A percentile compares a stretch with the other conserved stretches of the same genome.
These are phyloP conservation scores for Cryptotis parvus DNA, from an alignment of 2,113 vertebrate genomes.

Conservation along the genomic window DNA sequence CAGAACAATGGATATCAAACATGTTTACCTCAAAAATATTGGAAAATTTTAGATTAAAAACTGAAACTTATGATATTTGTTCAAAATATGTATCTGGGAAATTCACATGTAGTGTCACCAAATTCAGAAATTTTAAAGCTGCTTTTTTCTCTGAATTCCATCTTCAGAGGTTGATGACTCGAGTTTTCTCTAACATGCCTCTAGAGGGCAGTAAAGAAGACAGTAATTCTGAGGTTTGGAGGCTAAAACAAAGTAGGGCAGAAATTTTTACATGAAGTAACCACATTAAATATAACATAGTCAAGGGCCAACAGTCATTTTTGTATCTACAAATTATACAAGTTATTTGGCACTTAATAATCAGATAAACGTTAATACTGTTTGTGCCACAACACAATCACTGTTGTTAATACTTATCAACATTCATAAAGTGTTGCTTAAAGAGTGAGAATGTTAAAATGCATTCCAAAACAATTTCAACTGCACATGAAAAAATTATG, in stretches of 20 bases:
- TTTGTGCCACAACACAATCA: background rate
- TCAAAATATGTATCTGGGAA: background rate
- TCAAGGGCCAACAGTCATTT: background rate
- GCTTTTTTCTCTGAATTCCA: background rate
- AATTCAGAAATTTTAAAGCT: conserved; percentile 39
- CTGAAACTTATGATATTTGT: background rate
- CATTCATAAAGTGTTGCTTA: conserved; percentile 3
- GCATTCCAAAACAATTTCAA: conserved; percentile 5
- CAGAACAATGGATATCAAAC: conserved; percentile 44
- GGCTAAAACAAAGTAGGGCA: background rate
- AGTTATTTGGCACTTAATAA: conserved; percentile 1
- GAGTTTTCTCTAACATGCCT: conserved; percentile 42
- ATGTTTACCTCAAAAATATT: background rate
- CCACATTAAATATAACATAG: background rate
- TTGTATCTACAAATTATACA: conserved; percentile 10
- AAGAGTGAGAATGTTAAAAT: background rate
- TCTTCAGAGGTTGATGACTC: background rate
- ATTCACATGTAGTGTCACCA: conserved; percentile 29
- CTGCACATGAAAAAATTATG: conserved; percentile 19
- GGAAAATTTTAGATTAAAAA: conserved; percentile 19
- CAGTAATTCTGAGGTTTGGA: background rate
- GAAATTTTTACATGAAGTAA: background rate
- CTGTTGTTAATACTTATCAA: background rate
- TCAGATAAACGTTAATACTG: background rate
- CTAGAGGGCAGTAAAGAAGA: conserved; percentile 73